phyloP scores from a whole-genome alignment of 1,140 invertebrate species.

The Lerema accius region DNA sequence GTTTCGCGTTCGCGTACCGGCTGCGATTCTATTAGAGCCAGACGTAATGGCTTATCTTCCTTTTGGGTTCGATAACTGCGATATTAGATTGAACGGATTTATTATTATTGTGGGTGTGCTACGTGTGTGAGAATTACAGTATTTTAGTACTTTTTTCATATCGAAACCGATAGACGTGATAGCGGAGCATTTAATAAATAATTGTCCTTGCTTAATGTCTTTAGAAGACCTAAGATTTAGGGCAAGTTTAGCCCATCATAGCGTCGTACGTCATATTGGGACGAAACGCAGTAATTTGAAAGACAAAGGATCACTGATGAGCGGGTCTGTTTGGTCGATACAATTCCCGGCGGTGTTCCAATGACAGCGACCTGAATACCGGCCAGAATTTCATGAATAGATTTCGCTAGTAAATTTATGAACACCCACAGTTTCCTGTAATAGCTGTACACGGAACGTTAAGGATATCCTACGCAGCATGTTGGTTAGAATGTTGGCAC shows the following conservation, averaged over 20 bases:
- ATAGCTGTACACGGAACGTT: neutral
- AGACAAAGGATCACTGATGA: no score
- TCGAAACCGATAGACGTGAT: no score
- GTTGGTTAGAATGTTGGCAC: neutral
- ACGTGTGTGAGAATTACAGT: neutral
- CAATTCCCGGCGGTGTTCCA: no score
- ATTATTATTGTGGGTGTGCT: neutral
- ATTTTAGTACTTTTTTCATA: no score
- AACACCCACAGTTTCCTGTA: neutral
- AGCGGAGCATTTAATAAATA: no score
- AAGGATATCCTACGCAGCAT: neutral
- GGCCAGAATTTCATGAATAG: neutral
- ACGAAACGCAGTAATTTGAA: neutral
- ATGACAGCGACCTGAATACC: neutral
- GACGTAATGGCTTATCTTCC: constrained; percentile 5
- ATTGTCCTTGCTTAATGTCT: no score
- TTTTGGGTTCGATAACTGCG: constrained; percentile 3
- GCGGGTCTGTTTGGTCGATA: no score
- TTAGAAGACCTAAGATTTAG: no score
- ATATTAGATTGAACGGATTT: constrained; percentile 3
- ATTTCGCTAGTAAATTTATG: neutral
- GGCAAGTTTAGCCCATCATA: no score
- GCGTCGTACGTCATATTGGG: no score
- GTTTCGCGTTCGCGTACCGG: constrained; percentile 39
- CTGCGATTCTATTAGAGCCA: constrained; percentile 33